A percentile compares a stretch with the other conserved stretches of the same genome.
phyloP scores from a whole-genome alignment of 2,888 invertebrate genomes.

The Caenorhabditis plicata region DNA sequence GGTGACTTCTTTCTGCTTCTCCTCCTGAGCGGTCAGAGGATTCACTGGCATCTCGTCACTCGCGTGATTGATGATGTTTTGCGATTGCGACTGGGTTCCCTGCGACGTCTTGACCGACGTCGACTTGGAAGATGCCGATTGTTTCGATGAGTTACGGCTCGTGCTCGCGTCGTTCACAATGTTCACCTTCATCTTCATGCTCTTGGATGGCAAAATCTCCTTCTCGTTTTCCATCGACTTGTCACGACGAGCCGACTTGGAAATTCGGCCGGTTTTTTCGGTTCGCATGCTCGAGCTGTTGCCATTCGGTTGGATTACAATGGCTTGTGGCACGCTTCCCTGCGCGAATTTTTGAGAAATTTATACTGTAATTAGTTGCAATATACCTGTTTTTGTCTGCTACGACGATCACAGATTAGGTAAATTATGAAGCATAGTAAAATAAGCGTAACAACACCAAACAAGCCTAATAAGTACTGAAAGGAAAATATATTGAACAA shows the following conservation, averaged over 20 bases:
- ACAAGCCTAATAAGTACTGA: too few relatives aligned
- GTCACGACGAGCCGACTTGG: background rate
- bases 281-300: background rate
- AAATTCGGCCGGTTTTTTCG: background rate
- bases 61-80: background rate
- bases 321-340: conserved; percentile 26
- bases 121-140: background rate
- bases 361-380: too few relatives aligned
- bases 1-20: conserved; percentile 1
- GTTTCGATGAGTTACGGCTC: background rate
- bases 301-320: conserved; percentile 21
- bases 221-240: too few relatives aligned
- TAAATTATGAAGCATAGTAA: too few relatives aligned
- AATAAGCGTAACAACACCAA: too few relatives aligned
- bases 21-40: conserved; percentile 6
- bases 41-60: too few relatives aligned
- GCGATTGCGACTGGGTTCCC: background rate
- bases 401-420: too few relatives aligned
- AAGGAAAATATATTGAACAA: too few relatives aligned
- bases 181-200: conserved; percentile 20
- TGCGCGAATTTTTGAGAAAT: too few relatives aligned
- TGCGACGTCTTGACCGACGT: background rate
- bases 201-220: conserved; percentile 25
- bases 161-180: conserved; percentile 6
- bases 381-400: too few relatives aligned